Percentiles rank a stretch among this genome's conserved stretches.
These are phyloP conservation scores for Nothocercus nigrocapillus DNA, from an alignment of 2,113 vertebrate genomes.

Conservation along the genomic window DNA sequence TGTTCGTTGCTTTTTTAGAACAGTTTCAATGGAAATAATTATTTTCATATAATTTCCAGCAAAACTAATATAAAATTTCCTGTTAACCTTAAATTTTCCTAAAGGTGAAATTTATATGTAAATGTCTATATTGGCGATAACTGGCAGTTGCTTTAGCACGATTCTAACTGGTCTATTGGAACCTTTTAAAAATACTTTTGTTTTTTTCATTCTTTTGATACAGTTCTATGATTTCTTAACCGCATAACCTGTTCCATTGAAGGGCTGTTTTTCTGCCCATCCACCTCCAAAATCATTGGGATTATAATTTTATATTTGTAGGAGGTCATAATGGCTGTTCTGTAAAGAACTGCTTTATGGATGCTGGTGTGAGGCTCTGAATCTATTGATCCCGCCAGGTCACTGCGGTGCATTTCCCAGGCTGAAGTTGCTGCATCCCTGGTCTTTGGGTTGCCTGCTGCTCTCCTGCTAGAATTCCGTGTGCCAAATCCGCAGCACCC, in stretches of 20 bases:
- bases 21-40: neutral
- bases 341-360: conserved; percentile 62
- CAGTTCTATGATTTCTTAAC: conserved; percentile 27
- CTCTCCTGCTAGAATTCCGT: conserved; percentile 71
- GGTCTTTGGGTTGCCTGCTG: conserved; percentile 3
- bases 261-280: conserved; percentile 56
- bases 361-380: conserved; percentile 55
- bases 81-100: neutral
- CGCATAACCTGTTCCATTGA: conserved; percentile 23
- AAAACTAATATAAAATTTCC: neutral
- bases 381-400: conserved; percentile 26
- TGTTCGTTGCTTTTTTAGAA: neutral
- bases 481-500: conserved; percentile 47
- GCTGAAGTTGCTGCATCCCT: conserved; percentile 23
- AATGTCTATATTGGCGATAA: neutral
- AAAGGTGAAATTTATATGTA: neutral
- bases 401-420: neutral
- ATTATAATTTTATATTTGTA: conserved; percentile 48
- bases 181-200: neutral
- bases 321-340: conserved; percentile 2
- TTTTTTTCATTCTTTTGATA: neutral
- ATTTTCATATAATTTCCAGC: neutral
- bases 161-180: neutral
- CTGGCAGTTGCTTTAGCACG: neutral
- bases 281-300: conserved; percentile 6